Evolutionary conservation across 35 echinoderm and acorn worm genomes (phyloP).

Genomic region (Hemicentrotus pulcherrimus): DNA sequence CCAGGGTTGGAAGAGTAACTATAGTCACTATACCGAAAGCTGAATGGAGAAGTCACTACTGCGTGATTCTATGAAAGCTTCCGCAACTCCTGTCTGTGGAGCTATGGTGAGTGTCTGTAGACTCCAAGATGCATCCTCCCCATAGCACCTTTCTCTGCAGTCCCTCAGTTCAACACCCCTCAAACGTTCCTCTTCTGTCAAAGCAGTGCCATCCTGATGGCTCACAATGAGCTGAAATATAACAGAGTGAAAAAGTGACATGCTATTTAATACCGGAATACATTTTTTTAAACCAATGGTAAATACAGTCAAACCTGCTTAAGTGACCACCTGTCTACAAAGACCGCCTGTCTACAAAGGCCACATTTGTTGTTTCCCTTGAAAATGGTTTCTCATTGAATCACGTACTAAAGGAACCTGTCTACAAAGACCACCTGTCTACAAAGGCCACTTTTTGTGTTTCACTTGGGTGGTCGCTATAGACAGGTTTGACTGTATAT

Average conservation of each 20-base stretch:
- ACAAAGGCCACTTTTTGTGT: too few relatives aligned
- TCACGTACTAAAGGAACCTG: too few relatives aligned
- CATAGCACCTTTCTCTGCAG: neutral
- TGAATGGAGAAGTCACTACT: neutral
- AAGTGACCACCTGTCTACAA: too few relatives aligned
- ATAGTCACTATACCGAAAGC: conserved; percentile 45
- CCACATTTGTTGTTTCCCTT: too few relatives aligned
- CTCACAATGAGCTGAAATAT: conserved; percentile 63
- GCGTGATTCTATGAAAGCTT: conserved; percentile 2
- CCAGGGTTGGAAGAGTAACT: too few relatives aligned
- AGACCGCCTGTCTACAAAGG: too few relatives aligned
- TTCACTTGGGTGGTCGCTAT: too few relatives aligned
- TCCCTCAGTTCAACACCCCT: conserved; percentile 22
- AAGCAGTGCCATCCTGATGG: conserved; percentile 63
- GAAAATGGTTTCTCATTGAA: too few relatives aligned
- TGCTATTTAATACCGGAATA: neutral
- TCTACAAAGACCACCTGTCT: too few relatives aligned
- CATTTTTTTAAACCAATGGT: too few relatives aligned
- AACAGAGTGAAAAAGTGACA: neutral
- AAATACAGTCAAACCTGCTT: too few relatives aligned
- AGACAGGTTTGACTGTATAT: too few relatives aligned
- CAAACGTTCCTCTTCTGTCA: conserved; percentile 58
- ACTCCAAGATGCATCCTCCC: neutral
- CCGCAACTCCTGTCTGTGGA: conserved; percentile 56
- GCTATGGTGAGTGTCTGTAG: neutral